Conservation (phyloP, 2,888 invertebrate genomes). For the Autographa pulchrina region DNA sequence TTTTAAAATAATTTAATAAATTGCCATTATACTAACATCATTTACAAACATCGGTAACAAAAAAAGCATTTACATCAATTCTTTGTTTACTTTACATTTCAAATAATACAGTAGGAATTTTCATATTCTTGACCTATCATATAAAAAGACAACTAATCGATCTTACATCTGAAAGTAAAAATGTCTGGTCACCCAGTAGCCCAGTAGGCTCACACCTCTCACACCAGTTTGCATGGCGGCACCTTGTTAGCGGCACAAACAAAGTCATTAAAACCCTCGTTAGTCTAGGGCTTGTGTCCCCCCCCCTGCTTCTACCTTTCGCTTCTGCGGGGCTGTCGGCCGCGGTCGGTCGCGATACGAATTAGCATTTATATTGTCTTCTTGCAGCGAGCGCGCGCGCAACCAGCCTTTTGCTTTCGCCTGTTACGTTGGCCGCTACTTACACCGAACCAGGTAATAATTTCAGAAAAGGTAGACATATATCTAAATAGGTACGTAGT, state of each 20-base stretch:
- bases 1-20: no score
- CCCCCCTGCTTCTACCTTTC: neutral
- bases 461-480: slow-evolving; percentile 14
- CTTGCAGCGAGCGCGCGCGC: slow-evolving; percentile 60
- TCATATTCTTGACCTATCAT: no score
- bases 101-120: no score
- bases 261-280: slow-evolving; percentile 72
- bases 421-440: slow-evolving; percentile 25
- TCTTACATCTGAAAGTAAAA: no score
- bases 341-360: slow-evolving; percentile 26
- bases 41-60: no score
- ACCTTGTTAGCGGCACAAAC: slow-evolving; percentile 64
- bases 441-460: slow-evolving; percentile 41
- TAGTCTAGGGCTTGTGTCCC: slow-evolving; percentile 38
- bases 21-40: no score
- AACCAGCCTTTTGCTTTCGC: slow-evolving; percentile 50
- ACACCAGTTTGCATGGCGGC: neutral
- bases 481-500: no score
- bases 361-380: slow-evolving; percentile 77
- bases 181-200: neutral
- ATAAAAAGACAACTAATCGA: no score
- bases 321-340: slow-evolving; percentile 6
- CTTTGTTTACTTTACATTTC: no score
- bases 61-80: no score
- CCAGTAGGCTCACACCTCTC: neutral